Percentiles rank a stretch among this genome's conserved stretches.
phyloP scores from a whole-genome alignment of 53 echinoderm and acorn worm species.

The Glandiceps talaboti region DNA sequence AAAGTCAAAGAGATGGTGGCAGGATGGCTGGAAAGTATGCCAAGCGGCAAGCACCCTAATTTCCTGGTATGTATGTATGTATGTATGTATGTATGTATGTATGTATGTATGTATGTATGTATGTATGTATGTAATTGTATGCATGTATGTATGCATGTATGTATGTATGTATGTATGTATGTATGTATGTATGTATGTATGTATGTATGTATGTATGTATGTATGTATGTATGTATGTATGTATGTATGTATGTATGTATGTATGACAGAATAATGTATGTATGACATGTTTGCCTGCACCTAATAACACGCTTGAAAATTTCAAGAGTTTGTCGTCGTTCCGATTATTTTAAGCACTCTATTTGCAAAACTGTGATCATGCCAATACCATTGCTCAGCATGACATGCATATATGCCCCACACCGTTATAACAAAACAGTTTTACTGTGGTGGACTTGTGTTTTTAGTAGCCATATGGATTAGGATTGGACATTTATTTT shows the following conservation, averaged over 20 bases:
- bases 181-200: background rate
- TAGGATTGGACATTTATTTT: too few relatives aligned
- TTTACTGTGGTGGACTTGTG: too few relatives aligned
- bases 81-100: background rate
- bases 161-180: background rate
- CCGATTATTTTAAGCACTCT: too few relatives aligned
- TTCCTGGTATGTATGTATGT: conserved; percentile 36
- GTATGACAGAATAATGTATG: too few relatives aligned
- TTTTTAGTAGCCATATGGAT: too few relatives aligned
- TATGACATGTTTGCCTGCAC: too few relatives aligned
- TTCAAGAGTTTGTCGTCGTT: too few relatives aligned
- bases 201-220: background rate
- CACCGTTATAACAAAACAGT: too few relatives aligned
- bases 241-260: background rate
- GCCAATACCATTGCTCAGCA: too few relatives aligned
- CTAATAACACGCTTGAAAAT: too few relatives aligned
- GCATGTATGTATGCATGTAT: background rate
- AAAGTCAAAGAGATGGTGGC: conserved; percentile 34
- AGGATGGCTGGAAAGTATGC: conserved; percentile 42
- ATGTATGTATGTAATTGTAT: background rate
- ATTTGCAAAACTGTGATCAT: too few relatives aligned
- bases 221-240: background rate
- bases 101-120: background rate
- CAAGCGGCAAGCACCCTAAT: conserved; percentile 51
- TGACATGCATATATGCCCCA: too few relatives aligned